Evolutionary conservation across 30 jellyfish, hydroid and myxozoan species (phyloP), one percentile per base, ranked within the genome.

Genomic region (Pseudorhiza aurosa): DNA sequence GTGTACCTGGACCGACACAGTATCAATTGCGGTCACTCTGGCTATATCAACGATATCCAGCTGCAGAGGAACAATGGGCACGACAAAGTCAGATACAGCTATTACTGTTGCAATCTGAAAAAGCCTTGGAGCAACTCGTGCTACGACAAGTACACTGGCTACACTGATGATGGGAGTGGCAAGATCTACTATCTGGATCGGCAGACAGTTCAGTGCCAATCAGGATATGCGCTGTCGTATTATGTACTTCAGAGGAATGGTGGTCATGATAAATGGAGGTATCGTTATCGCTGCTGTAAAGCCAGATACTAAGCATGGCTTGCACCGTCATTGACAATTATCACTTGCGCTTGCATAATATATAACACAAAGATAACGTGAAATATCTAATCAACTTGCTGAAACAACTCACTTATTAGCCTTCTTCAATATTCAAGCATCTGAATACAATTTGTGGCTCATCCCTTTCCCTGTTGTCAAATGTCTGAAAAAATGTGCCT

Each of bases 141-240:
- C 35, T 63, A 77, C 58, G 11, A 56, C 22, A 10, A 12, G 12
- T 6, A 45, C 46, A 77, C 81, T 5, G 24, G 59, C 49, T 55
- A 19, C 49, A 77, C 81, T 0, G 70, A 77, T 25, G 89, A 77
- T 58, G 89, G 89, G 0, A 25, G 46, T 28, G 89, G 80, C 2
- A 77, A 30, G 31, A 72, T 58, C 43, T 77, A 77, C 72, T 77
- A 77, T 58, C 81, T 77, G 0, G 89, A 77, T 49, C 31, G 89
- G 55, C 89, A 77, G 29, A 77, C 89, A 1, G 89, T 77, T 15
- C 12, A 24, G 33, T 77, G 89, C 72, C 42, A 43, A 6, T 22
- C 72, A 21, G 81, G 89, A 24, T 77, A 77, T 36, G 79, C 62
- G 1, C 42, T 77, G 62, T 43, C 81, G 15, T 77, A 77, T 35